Evolutionary conservation across 2,113 vertebrate genomes (phyloP).

Genomic region (Nothobranchius kuhntae): DNA sequence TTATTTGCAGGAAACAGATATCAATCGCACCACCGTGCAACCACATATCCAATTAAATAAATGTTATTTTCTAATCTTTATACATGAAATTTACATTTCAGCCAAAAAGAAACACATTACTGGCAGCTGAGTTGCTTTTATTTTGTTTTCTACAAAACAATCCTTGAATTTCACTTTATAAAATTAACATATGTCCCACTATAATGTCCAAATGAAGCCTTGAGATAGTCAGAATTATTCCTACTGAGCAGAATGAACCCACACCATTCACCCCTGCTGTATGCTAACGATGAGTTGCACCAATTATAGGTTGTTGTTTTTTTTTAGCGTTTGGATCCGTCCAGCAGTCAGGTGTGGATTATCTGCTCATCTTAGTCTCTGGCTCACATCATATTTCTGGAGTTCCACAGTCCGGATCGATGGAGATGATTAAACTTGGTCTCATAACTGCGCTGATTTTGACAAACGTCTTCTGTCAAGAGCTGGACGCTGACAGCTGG

Average conservation of each 20-base stretch:
- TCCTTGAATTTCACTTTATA: too few relatives aligned
- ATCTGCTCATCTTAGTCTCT: not conserved
- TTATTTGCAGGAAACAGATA: too few relatives aligned
- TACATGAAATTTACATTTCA: too few relatives aligned
- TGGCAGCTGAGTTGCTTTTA: too few relatives aligned
- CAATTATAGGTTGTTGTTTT: not conserved
- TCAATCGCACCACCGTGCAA: too few relatives aligned
- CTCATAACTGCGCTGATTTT: conserved; percentile 78
- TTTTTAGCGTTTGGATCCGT: not conserved
- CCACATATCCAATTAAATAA: too few relatives aligned
- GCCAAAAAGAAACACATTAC: too few relatives aligned
- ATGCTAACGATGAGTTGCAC: conserved; percentile 23
- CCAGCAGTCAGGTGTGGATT: conserved; percentile 1
- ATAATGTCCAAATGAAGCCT: too few relatives aligned
- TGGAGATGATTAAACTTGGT: conserved; percentile 80
- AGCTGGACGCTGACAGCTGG: conserved; percentile 76
- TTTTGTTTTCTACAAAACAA: too few relatives aligned
- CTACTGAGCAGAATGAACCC: too few relatives aligned
- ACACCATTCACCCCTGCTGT: conserved; percentile 24
- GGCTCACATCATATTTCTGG: not conserved
- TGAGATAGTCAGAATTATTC: not conserved
- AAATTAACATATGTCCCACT: too few relatives aligned
- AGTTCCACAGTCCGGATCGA: conserved; percentile 39
- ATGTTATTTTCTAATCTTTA: too few relatives aligned
- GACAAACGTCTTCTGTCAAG: conserved; percentile 75